These are phyloP conservation scores for Poecilia velifera DNA, from an alignment of 2,797 vertebrate species.

Conservation along the genomic window DNA sequence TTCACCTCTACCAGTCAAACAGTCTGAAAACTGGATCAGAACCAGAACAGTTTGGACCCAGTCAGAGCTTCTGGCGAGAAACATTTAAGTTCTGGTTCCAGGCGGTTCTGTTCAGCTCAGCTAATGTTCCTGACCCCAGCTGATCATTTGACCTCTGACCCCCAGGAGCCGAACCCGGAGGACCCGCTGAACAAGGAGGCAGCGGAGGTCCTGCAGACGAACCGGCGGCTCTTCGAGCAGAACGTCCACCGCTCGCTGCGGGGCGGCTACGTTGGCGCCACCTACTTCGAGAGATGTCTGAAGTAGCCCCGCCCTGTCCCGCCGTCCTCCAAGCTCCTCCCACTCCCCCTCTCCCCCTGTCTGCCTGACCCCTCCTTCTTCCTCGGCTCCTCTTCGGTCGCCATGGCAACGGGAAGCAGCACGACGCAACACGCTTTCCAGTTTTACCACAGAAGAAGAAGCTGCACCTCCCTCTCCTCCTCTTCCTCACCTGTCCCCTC, in stretches of 20 bases:
- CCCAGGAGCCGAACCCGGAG: slow-evolving; percentile 93
- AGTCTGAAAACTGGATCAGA: neutral
- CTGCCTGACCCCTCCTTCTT: neutral
- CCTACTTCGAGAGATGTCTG: slow-evolving; percentile 95
- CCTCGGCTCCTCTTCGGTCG: slow-evolving; percentile 11
- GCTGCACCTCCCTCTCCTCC: neutral
- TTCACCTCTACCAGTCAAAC: too few relatives aligned
- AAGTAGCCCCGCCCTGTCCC: slow-evolving; percentile 80
- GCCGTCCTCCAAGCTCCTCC: slow-evolving; percentile 7
- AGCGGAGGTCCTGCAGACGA: slow-evolving; percentile 92
- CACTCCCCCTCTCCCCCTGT: neutral
- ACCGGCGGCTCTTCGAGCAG: slow-evolving; percentile 94
- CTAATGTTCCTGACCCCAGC: neutral
- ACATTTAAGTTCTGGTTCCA: neutral
- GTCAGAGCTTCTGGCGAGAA: neutral
- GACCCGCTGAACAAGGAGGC: slow-evolving; percentile 96
- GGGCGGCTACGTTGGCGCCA: slow-evolving; percentile 92
- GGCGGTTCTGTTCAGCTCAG: neutral
- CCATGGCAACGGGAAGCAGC: slow-evolving; percentile 41
- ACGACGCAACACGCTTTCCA: slow-evolving; percentile 59
- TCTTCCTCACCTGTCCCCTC: neutral
- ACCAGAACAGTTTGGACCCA: neutral
- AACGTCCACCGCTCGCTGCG: slow-evolving; percentile 92
- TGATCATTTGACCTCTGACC: neutral
- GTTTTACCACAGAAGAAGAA: slow-evolving; percentile 54